These are phyloP conservation scores for Peromyscus nudipes DNA, from an alignment of 2,797 vertebrate species.

Conservation along the genomic window DNA sequence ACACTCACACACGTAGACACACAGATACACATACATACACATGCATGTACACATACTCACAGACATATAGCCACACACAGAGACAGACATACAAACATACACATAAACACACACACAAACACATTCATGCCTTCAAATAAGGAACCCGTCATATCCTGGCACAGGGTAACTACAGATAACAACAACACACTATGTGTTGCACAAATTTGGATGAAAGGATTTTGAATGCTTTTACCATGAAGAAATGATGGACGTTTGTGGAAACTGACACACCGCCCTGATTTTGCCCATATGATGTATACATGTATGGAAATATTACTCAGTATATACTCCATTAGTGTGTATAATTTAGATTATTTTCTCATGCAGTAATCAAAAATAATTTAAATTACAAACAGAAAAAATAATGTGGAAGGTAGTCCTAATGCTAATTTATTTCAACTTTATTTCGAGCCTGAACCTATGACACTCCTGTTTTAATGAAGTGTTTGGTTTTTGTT, in stretches of 20 bases:
- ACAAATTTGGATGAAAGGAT: background rate
- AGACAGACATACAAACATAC: background rate
- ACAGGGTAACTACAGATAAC: background rate
- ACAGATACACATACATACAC: background rate
- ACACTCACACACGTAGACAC: background rate
- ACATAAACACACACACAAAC: background rate
- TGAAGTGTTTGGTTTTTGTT: background rate
- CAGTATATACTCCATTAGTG: background rate
- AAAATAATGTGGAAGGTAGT: background rate
- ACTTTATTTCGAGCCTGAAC: background rate
- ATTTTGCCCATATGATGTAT: background rate
- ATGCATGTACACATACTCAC: background rate
- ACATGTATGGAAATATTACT: background rate
- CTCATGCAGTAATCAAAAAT: background rate
- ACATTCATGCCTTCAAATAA: background rate
- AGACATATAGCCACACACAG: background rate
- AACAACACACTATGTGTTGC: background rate
- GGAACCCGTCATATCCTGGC: rapidly evolving
- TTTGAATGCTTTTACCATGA: background rate
- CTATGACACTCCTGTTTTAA: background rate
- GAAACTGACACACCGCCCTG: background rate
- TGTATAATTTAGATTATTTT: background rate
- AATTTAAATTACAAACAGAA: background rate
- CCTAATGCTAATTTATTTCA: background rate
- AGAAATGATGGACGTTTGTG: too few relatives aligned